Evolutionary conservation across 2,888 invertebrate genomes (phyloP), one percentile per base, ranked within the genome.

Genomic region (Steinernema hermaphroditum): DNA sequence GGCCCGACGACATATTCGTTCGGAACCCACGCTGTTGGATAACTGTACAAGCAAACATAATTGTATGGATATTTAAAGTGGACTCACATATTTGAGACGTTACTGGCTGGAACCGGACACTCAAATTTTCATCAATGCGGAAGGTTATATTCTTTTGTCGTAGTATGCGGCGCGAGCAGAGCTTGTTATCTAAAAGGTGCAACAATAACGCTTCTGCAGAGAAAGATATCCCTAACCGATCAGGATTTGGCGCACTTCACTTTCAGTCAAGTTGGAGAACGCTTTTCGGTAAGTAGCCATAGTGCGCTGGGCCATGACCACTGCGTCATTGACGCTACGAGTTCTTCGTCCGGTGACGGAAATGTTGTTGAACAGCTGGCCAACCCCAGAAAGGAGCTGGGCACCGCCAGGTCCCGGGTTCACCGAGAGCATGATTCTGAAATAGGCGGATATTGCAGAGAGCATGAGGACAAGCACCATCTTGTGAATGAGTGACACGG

Each of bases 1-100:
- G 34, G 0, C 72, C 50, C 19, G 34, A n/a, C 19, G 22, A 29
- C 27, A 62, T 27, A 32, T 75, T 77, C 12, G 80, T 78, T 8
- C 81, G 75, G 54, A 81, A 81, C 24, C 81, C 81, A 1, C 81
- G 77, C 50, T 78, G 75, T 72, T 80, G 79, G 57, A 81, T 74
- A 46, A 75, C 81, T 81, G 41, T 37, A 78, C 16, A 62, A 62
- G 6, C 8, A 32, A n/a, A 62, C 27, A 37, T 4, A 4, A 4
- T 37, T 37, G 37, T 12, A 37, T 32, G 22, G 14, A 14, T 4
- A 14, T 4, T 46, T 4, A 8, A 46, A n/a, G 16, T 16, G 14
- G 46, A 14, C 16, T n/a, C 16, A 50, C 50, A 50, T 4, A 50
- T 50, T 24, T 50, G 50, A 19, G 50, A 50, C 2, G 50, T 50